A percentile compares a stretch with the other conserved stretches of the same genome.
Evolutionary conservation across 2,888 invertebrate genomes (phyloP).

Genomic region (Monopis laevigella): DNA sequence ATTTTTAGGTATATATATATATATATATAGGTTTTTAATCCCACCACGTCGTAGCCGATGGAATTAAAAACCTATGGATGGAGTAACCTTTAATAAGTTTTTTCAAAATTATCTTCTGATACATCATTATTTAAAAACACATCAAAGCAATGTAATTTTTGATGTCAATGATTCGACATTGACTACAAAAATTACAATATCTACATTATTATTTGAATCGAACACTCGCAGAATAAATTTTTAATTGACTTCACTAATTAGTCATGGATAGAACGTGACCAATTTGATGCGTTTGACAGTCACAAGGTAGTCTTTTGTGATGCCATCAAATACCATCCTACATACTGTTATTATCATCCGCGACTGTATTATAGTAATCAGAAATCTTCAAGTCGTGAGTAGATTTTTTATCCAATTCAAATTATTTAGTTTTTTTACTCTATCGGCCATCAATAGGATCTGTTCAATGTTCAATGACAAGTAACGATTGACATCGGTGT

Average conservation of each 20-base stretch:
- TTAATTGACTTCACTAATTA: constrained; percentile 11
- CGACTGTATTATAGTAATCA: background rate
- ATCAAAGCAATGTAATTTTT: no score
- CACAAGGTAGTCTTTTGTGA: constrained; percentile 51
- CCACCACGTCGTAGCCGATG: no score
- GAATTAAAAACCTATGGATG: no score
- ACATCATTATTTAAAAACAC: no score
- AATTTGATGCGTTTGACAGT: constrained; percentile 48
- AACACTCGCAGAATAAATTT: no score
- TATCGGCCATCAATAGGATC: constrained; percentile 24
- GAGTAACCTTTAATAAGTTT: no score
- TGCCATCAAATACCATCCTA: constrained; percentile 8
- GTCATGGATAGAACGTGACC: constrained; percentile 8
- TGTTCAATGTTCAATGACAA: constrained; percentile 44
- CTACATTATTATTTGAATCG: no score
- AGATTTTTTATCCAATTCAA: constrained; percentile 37
- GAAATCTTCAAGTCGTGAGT: constrained; percentile 16
- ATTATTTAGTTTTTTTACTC: constrained; percentile 35
- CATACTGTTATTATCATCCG: background rate
- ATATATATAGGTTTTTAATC: no score
- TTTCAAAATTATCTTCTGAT: no score
- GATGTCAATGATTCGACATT: no score
- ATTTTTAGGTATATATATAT: no score
- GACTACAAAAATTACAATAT: no score
- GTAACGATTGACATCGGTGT: constrained; percentile 57